These are phyloP conservation scores for Scaeva pyrastri DNA, from an alignment of 2,888 invertebrate species.

Conservation along the genomic window DNA sequence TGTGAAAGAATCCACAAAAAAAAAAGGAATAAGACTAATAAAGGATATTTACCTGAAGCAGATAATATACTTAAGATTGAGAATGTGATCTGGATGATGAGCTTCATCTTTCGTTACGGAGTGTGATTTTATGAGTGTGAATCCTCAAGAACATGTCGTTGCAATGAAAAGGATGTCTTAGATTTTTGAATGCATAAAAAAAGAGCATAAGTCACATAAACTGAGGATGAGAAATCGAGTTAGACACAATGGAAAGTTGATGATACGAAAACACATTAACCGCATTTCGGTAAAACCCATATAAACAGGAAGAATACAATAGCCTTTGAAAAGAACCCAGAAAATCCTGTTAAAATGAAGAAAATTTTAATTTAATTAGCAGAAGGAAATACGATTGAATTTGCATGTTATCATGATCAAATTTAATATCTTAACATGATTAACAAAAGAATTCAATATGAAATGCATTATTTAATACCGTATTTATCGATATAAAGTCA, in stretches of 20 bases:
- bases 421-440: too few species aligned
- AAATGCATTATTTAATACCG: too few species aligned
- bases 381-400: too few species aligned
- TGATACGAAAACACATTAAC: slow-evolving; percentile 72
- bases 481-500: too few species aligned
- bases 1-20: slow-evolving; percentile 1
- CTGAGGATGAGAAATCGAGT: slow-evolving; percentile 43
- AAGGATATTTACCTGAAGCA: slow-evolving; percentile 71
- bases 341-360: too few species aligned
- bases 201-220: slow-evolving; percentile 32
- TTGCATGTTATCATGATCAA: too few species aligned
- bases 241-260: slow-evolving; percentile 67
- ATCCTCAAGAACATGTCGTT: slow-evolving; percentile 54
- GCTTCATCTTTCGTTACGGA: slow-evolving; percentile 66
- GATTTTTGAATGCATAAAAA: slow-evolving; percentile 18
- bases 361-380: too few species aligned
- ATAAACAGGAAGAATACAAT: slow-evolving; percentile 45
- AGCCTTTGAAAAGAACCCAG: background rate
- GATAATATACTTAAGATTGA: slow-evolving; percentile 12
- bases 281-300: slow-evolving; percentile 54
- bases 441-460: too few species aligned
- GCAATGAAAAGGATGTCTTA: slow-evolving; percentile 74
- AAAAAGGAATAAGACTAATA: slow-evolving; percentile 54
- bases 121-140: slow-evolving; percentile 72
- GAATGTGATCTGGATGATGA: slow-evolving; percentile 73